These are phyloP conservation scores for Melinaea marsaeus DNA, from an alignment of 2,888 invertebrate genomes.

Conservation along the genomic window DNA sequence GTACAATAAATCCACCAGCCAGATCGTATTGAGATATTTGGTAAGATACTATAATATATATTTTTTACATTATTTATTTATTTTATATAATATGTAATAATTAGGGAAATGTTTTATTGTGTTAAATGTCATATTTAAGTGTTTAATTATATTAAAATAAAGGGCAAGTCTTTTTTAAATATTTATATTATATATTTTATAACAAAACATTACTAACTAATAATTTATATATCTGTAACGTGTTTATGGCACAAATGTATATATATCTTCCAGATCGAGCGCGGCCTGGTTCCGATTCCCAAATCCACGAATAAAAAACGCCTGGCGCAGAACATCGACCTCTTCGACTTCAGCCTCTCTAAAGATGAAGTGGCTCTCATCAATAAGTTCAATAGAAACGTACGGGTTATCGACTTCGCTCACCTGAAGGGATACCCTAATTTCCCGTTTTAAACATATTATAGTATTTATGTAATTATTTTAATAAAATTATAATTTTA, in stretches of 20 bases:
- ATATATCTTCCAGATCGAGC: conserved; percentile 64
- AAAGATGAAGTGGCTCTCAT: conserved; percentile 72
- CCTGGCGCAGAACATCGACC: conserved; percentile 76
- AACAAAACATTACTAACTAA: no score
- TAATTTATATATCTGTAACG: no score
- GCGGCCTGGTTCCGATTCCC: conserved; percentile 79
- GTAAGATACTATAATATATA: conserved; percentile 54
- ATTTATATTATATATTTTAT: no score
- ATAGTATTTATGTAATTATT: conserved; percentile 5
- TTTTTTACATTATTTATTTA: background rate
- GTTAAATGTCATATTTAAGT: no score
- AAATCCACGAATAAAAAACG: conserved; percentile 79
- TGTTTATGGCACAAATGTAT: no score
- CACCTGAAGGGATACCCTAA: conserved; percentile 47
- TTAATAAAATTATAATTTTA: conserved; percentile 18
- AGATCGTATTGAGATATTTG: conserved; percentile 82
- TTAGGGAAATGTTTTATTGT: no score
- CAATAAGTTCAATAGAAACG: conserved; percentile 69
- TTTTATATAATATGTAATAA: background rate
- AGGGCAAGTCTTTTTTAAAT: no score
- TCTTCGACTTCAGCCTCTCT: conserved; percentile 79
- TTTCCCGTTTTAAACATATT: conserved; percentile 45
- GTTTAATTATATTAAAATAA: no score
- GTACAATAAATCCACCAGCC: conserved; percentile 81
- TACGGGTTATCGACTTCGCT: conserved; percentile 50